A percentile compares a stretch with the other conserved stretches of the same genome.
phyloP scores from a whole-genome alignment of 2,797 vertebrate genomes.

The Odontamblyopus lacepedii region DNA sequence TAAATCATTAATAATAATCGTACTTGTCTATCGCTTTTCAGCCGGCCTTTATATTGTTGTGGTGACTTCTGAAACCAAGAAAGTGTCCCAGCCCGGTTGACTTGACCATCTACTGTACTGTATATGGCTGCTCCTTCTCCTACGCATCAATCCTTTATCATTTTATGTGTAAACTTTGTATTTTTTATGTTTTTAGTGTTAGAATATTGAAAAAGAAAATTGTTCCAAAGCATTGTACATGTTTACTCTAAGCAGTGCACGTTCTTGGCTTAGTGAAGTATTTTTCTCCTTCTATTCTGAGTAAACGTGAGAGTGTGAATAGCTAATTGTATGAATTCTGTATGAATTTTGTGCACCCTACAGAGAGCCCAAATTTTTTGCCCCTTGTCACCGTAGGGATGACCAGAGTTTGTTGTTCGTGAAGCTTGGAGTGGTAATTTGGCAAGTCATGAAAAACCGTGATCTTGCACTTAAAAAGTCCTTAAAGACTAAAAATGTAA shows the following conservation, averaged over 20 bases:
- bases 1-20: too few relatives aligned
- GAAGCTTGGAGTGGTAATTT: conserved; percentile 40
- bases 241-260: neutral
- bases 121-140: neutral
- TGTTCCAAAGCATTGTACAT: neutral
- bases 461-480: too few relatives aligned
- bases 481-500: too few relatives aligned
- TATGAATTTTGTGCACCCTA: conserved; percentile 45
- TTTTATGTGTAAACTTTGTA: neutral
- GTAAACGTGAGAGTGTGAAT: neutral
- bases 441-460: too few relatives aligned
- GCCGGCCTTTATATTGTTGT: too few relatives aligned
- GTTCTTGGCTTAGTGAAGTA: neutral
- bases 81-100: too few relatives aligned
- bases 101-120: too few relatives aligned
- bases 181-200: neutral
- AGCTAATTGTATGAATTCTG: neutral
- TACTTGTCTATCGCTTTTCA: too few relatives aligned
- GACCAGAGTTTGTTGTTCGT: conserved; percentile 60
- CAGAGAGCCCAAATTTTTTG: conserved; percentile 56
- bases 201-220: neutral
- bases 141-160: neutral
- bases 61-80: too few relatives aligned
- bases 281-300: too few relatives aligned
- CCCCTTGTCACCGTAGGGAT: conserved; percentile 68